Base-by-base conservation (phyloP, 2,888 invertebrate genomes). In the Platycheirus albimanus region DNA sequence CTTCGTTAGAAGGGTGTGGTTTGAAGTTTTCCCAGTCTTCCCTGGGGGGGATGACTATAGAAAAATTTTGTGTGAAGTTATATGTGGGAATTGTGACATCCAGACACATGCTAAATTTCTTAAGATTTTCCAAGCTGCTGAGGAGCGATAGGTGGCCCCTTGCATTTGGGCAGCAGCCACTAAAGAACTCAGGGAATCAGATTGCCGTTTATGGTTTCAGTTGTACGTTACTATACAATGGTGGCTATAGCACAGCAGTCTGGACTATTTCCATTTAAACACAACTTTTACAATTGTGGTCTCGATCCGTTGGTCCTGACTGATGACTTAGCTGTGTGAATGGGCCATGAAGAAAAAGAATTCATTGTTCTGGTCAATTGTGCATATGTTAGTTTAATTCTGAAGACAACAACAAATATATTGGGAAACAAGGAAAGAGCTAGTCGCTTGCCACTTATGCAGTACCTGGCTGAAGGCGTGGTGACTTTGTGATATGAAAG, bases 331-430 rank as follows among this genome's bases (percentile, higher is more conserved):
- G 96, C 97, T 0, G 94, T 95, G 0, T 97, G 99, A 47, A 97
- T 99, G 96, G 98, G 98, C 0, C 98, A 99, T 88, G 98, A 99
- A 88, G 99, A 99, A 88, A 98, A 98, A 87, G 99, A 99, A 89
- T 91, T 99, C n/a, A n/a, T 8, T 97, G 98, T 87, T 97, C 98
- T 0, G 99, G 98, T 0, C 95, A 97, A 87, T 91, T 98, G 17
- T 97, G 98, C 0, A 92, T n/a, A n/a, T n/a, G n/a, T 99, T 41
- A 94, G 96, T 1, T 91, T 98, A 3, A 97, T 99, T 88, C 93
- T 98, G 52, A 97, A 98, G 88, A 98, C 98, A 0, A 96, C 98
- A 0, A 95, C 96, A 0, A 96, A 94, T 17, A 95, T 98, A 38
- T 92, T 98, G 51, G 97, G 97, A 0, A 95, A 95, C 15, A 96